Base-by-base conservation (phyloP, 2,888 invertebrate genomes). In the Chrysina gloriosa region DNA sequence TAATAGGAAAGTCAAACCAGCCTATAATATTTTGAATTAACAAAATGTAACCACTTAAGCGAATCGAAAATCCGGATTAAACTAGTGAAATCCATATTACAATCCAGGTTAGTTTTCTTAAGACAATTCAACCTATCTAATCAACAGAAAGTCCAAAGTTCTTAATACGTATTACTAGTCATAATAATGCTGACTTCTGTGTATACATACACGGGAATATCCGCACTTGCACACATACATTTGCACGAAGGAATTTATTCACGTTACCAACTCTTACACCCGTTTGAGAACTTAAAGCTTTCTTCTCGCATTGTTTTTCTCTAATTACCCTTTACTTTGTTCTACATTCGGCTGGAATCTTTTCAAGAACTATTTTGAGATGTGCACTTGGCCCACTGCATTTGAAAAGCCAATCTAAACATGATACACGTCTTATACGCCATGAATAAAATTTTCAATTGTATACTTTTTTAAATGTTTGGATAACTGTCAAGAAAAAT, bases 311-410 rank as follows among this genome's bases (percentile, higher is more conserved):
- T 16, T 16, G 42, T 5, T 16, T 42, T 16, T 42, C 14, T 19
- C 3, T 42, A 42, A 7, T 42, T 6, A 42, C 19, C 39, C 2
- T 42, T 42, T 14, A 16, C 19, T 4, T 16, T n/a, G 19, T 42
- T 4, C 19, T 42, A 3, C 6, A 42, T 42, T 14, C 42, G 42
- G 14, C 42, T 42, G 42, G 42, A 42, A 42, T 42, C 7, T 19
- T 11, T 42, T 42, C 42, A 42, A 42, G 16, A 42, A 42, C 4
- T 42, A 42, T 42, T 42, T 42, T 16, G 19, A 19, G 42, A 42
- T 19, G 4, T 42, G 42, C 14, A 42, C 42, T 42, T 42, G 42
- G 42, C 42, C 42, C 42, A 42, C 6, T 42, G 42, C 16, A 42
- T 14, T 0, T 42, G 19, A 19, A 9, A 45, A 9, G 45, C 21